Conservation (phyloP, 2,888 invertebrate genomes). For the Cheilosia vulpina region DNA sequence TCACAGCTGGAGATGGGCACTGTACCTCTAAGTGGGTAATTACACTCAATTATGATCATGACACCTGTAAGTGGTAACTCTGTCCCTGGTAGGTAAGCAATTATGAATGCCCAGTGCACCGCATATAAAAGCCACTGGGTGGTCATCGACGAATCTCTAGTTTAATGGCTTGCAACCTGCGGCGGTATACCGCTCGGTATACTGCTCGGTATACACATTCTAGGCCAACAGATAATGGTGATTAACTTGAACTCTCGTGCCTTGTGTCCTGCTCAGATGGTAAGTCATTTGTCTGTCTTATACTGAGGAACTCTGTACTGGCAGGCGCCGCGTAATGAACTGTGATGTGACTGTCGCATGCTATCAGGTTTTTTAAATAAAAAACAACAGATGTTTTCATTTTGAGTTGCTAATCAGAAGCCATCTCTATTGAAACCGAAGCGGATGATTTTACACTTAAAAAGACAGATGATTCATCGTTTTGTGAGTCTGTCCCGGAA, state of each 20-base stretch:
- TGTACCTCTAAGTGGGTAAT: constrained; percentile 6
- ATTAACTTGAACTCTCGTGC: not conserved
- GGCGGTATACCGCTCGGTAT: not conserved
- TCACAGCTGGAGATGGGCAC: constrained; percentile 4
- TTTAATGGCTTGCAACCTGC: not conserved
- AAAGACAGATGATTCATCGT: too few relatives aligned
- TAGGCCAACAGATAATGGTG: not conserved
- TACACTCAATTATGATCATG: not conserved
- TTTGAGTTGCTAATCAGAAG: too few relatives aligned
- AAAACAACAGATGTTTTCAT: not conserved
- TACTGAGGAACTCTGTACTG: too few relatives aligned
- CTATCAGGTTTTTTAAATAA: not conserved
- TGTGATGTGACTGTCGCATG: not conserved
- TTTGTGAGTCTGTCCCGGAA: too few relatives aligned
- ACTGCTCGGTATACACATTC: not conserved
- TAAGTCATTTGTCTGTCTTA: too few relatives aligned
- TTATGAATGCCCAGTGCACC: not conserved
- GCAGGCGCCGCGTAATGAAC: too few relatives aligned
- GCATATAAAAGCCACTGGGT: not conserved
- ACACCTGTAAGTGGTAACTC: constrained; percentile 3
- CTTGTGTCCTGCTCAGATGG: not conserved
- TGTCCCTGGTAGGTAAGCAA: not conserved
- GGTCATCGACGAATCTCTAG: not conserved
- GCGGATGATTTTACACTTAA: too few relatives aligned
- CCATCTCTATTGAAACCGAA: too few relatives aligned